Conservation (phyloP, 2,888 invertebrate genomes). For the Dendrolimus pini region DNA sequence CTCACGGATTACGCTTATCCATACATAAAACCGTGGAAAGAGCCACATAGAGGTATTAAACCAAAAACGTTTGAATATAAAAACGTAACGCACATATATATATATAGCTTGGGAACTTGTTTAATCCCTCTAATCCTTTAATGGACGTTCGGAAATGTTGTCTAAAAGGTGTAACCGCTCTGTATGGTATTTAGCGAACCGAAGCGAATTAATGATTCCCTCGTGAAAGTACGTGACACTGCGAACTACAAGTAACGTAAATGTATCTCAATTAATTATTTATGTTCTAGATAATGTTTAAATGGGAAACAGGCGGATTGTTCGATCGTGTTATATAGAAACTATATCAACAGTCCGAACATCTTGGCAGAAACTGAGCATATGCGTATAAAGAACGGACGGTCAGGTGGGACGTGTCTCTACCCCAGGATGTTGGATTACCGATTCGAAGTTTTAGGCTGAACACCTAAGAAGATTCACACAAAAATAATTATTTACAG, state of each 20-base stretch:
- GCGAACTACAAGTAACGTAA: slow-evolving; percentile 1
- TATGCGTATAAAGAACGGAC: too few relatives aligned
- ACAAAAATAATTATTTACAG: too few relatives aligned
- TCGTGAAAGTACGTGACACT: slow-evolving; percentile 5
- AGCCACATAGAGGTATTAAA: slow-evolving; percentile 8
- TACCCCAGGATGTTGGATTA: too few relatives aligned
- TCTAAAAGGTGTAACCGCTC: slow-evolving; percentile 47
- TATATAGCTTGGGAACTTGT: slow-evolving; percentile 31
- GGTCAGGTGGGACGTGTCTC: too few relatives aligned
- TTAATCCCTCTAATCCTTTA: slow-evolving; percentile 59
- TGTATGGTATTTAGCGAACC: slow-evolving; percentile 18
- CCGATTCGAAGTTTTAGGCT: too few relatives aligned
- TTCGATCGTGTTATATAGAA: too few relatives aligned
- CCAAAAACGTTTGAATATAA: not conserved
- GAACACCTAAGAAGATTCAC: too few relatives aligned
- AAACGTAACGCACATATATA: not conserved
- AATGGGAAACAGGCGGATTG: not conserved
- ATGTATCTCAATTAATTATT: not conserved
- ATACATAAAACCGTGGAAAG: not conserved
- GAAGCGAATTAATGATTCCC: slow-evolving; percentile 15
- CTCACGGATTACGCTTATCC: too few relatives aligned
- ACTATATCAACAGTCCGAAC: too few relatives aligned
- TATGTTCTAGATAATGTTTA: not conserved
- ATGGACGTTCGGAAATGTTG: slow-evolving; percentile 52
- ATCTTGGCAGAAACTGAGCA: too few relatives aligned